Evolutionary conservation across 1,140 invertebrate genomes (phyloP).

Genomic region (Pachyrhynchus sulphureomaculatus): DNA sequence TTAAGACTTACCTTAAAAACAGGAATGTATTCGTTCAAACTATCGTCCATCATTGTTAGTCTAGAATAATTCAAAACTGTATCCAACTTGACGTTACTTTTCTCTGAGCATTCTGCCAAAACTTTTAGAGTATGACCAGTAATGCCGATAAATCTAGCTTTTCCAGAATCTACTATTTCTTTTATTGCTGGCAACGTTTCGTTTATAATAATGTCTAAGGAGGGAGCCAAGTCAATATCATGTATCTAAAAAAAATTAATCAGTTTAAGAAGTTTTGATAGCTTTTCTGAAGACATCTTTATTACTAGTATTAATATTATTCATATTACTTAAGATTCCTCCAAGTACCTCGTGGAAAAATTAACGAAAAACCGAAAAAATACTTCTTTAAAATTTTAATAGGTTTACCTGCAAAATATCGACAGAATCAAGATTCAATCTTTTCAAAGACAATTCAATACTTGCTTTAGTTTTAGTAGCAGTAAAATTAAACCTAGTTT

Average conservation of each 20-base stretch:
- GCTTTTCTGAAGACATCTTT: no score
- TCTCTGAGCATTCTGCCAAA: slow-evolving; percentile 72
- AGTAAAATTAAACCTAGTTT: slow-evolving; percentile 86
- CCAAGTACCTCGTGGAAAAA: neutral
- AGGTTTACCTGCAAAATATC: slow-evolving; percentile 85
- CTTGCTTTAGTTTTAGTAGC: slow-evolving; percentile 70
- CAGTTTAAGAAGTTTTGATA: no score
- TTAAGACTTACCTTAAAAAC: slow-evolving; percentile 75
- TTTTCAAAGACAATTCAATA: slow-evolving; percentile 73
- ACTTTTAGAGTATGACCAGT: slow-evolving; percentile 82
- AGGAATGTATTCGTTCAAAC: slow-evolving; percentile 69
- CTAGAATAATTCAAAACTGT: slow-evolving; percentile 78
- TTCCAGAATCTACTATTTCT: slow-evolving; percentile 71
- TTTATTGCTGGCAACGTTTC: slow-evolving; percentile 84
- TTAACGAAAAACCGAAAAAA: no score
- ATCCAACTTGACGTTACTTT: slow-evolving; percentile 67
- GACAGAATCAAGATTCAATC: slow-evolving; percentile 79
- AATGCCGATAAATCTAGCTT: slow-evolving; percentile 80
- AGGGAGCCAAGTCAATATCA: slow-evolving; percentile 86
- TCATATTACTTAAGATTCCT: neutral
- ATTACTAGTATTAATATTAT: no score
- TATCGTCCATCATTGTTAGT: slow-evolving; percentile 76
- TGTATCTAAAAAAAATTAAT: slow-evolving; percentile 81
- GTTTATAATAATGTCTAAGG: slow-evolving; percentile 73
- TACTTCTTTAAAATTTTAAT: no score